phyloP scores from a whole-genome alignment of 1,140 invertebrate species.

The Dreissena rostriformis region DNA sequence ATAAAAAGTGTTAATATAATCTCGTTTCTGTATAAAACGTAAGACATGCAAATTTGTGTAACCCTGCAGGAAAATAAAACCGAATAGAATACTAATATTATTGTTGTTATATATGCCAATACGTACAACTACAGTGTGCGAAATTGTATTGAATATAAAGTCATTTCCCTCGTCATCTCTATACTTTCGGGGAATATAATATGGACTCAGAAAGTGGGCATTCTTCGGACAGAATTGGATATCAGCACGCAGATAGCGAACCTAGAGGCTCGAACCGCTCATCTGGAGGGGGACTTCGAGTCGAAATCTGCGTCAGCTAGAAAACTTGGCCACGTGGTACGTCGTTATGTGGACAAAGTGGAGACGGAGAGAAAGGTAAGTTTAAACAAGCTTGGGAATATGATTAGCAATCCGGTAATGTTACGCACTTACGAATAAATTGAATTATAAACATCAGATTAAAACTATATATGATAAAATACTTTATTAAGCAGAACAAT shows the following conservation, averaged over 20 bases:
- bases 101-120: no score
- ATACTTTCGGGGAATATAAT: neutral
- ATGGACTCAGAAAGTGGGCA: neutral
- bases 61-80: no score
- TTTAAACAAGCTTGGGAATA: neutral
- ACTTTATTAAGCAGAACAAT: neutral
- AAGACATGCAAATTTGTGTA: no score
- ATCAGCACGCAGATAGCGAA: slow-evolving; percentile 26
- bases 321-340: slow-evolving; percentile 3
- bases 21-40: no score
- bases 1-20: no score
- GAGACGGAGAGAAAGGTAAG: slow-evolving; percentile 44
- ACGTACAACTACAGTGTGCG: no score
- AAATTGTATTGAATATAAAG: no score
- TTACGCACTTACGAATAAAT: neutral
- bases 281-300: slow-evolving; percentile 14
- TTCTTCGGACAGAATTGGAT: slow-evolving; percentile 27
- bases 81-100: no score
- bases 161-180: no score
- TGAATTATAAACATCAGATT: neutral
- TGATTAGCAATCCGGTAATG: neutral
- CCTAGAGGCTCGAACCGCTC: slow-evolving; percentile 27
- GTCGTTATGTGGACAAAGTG: slow-evolving; percentile 28
- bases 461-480: neutral
- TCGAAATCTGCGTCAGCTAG: slow-evolving; percentile 2